Conservation (phyloP, 92 coral and sea anemone genomes). For the Isaurus tuberculatus region DNA sequence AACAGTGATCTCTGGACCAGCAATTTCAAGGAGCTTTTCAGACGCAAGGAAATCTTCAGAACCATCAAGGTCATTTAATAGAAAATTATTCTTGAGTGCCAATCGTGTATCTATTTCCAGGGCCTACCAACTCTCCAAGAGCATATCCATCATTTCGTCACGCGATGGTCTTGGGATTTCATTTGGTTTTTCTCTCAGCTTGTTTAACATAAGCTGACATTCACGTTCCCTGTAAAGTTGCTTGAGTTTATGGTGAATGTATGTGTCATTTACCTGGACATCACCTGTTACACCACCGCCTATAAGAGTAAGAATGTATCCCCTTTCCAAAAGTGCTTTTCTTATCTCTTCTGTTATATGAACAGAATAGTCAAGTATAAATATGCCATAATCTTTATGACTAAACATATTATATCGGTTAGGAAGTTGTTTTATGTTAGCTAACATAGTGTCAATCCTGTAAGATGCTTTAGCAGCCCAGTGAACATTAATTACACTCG, state of each 20-base stretch:
- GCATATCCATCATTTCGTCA: too few relatives aligned
- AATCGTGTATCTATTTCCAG: neutral
- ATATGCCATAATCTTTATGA: neutral
- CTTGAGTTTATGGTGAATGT: too few relatives aligned
- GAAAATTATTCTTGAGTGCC: conserved; percentile 32
- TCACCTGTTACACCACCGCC: too few relatives aligned
- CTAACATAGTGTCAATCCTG: neutral
- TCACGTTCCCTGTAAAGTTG: neutral
- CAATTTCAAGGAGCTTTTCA: neutral
- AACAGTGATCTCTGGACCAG: neutral
- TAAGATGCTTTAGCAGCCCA: neutral
- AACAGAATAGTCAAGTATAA: neutral
- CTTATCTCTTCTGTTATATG: neutral
- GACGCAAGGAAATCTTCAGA: conserved; percentile 14
- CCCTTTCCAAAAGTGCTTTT: neutral
- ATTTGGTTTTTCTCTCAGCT: too few relatives aligned
- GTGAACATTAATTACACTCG: neutral
- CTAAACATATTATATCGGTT: neutral
- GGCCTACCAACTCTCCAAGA: conserved; percentile 2
- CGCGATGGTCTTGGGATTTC: too few relatives aligned
- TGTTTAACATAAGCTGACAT: too few relatives aligned
- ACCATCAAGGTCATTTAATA: conserved; percentile 15
- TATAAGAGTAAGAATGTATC: neutral
- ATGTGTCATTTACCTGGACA: too few relatives aligned
- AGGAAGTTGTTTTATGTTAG: neutral